Conservation (phyloP, 2,888 invertebrate species). For the Luffia ferchaultella region DNA sequence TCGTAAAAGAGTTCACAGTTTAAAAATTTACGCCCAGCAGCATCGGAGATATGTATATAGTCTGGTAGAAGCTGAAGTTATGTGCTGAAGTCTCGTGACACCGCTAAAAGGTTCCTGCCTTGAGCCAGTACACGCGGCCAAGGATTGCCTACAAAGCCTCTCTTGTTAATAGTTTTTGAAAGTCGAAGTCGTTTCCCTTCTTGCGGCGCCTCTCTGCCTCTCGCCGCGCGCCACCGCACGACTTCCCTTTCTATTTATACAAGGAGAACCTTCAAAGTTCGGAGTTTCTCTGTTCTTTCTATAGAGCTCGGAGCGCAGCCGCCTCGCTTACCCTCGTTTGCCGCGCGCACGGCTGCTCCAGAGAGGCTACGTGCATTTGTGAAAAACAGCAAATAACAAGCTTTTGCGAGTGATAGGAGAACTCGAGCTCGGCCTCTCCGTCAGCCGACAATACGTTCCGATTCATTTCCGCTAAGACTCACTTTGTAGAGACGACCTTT, state of each 20-base stretch:
- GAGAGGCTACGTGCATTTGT: slow-evolving; percentile 34
- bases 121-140: not conserved
- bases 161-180: slow-evolving; percentile 46
- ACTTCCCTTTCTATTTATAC: slow-evolving; percentile 47
- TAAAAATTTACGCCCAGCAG: too few species aligned
- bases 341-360: slow-evolving; percentile 17
- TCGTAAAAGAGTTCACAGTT: too few species aligned
- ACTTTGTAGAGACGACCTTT: slow-evolving; percentile 25
- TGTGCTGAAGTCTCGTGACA: too few species aligned
- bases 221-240: slow-evolving; percentile 18
- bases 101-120: not conserved
- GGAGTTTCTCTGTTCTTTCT: slow-evolving; percentile 35
- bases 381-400: slow-evolving; percentile 43
- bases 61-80: too few species aligned
- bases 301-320: slow-evolving; percentile 17
- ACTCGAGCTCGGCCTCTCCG: slow-evolving; percentile 21
- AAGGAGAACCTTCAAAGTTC: slow-evolving; percentile 41
- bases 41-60: too few species aligned
- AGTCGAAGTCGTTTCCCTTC: slow-evolving; percentile 33
- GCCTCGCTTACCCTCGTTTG: slow-evolving; percentile 20
- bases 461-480: slow-evolving; percentile 42
- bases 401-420: slow-evolving; percentile 45
- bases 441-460: slow-evolving; percentile 37
- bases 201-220: slow-evolving; percentile 33
- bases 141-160: slow-evolving; percentile 44